A percentile compares a stretch with the other conserved stretches of the same genome.
Evolutionary conservation across 2,797 vertebrate species (phyloP).

Genomic region (Carduelis carduelis): DNA sequence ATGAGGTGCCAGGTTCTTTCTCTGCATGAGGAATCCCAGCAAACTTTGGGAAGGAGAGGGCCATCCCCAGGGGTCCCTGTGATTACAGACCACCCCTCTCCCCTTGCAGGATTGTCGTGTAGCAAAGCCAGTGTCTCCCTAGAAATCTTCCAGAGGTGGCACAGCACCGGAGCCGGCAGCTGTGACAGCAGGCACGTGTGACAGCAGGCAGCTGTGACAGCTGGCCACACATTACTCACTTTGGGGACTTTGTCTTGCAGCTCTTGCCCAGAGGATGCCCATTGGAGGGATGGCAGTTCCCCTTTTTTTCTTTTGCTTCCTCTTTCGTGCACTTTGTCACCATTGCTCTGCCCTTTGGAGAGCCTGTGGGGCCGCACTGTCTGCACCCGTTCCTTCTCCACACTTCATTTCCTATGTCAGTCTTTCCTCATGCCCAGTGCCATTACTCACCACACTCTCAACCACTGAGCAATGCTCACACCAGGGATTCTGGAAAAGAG

Average conservation of each 20-base stretch:
- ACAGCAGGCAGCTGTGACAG: background rate
- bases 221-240: background rate
- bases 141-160: background rate
- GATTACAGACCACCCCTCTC: background rate
- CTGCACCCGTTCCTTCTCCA: background rate
- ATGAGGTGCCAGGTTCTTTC: background rate
- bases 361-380: background rate
- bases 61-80: background rate
- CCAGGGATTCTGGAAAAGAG: background rate
- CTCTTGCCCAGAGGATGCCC: background rate
- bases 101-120: background rate
- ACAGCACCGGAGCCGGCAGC: background rate
- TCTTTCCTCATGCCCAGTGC: background rate
- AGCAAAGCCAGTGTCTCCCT: background rate
- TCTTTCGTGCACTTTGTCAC: slow-evolving; percentile 1
- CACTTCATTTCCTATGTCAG: background rate
- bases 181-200: background rate
- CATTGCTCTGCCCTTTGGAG: background rate
- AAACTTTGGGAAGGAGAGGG: background rate
- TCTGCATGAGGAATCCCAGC: background rate
- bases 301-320: background rate
- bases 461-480: background rate
- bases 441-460: background rate
- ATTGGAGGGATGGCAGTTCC: background rate
- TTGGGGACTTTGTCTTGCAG: background rate